Base-by-base conservation (phyloP, 2,797 vertebrate species). In the Sphaeramia orbicularis region DNA sequence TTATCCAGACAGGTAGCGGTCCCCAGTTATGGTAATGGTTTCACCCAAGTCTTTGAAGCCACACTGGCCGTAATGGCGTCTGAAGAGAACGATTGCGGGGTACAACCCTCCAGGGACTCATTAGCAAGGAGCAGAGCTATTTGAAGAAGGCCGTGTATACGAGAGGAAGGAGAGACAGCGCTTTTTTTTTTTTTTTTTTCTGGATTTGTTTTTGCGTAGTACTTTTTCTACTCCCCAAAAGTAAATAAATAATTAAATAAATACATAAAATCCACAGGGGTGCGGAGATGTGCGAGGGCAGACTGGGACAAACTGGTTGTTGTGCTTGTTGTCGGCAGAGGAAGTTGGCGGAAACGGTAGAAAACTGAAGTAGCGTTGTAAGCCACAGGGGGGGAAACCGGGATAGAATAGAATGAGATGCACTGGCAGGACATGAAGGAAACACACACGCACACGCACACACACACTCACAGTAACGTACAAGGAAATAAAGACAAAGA, bases 71-170 rank as follows among this genome's bases (percentile, higher is more conserved):
- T 86, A 86, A 88, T 86, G 85, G 81, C 48, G 67, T 85, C 86
- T 88, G 86, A 85, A 85, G 78, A 89, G 84, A 85, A 71, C 54
- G 72, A 84, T 86, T 77, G 84, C 44, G 55, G 74, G 86, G 73
- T 75, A 67, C 77, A 76, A 78, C 50, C 78, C 92, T 85, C 78
- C 43, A 42, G 89, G 84, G 92, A 88, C 90, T 93, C 92, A 91
- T 93, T 92, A 93, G 80, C 1, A 54, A 82, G 50, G 65, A 88
- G 76, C 30, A 30, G 57, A 75, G 67, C 75, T 86, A 80, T 88
- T 87, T 86, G 85, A 87, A 89, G 70, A 83, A 79, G 75, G 70
- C 62, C 3, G 6, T 10, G 65, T 55, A 77, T n/a, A 45, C 43
- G 43, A 74, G 62, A 70, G 69, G 19, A 44, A 35, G 27, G 65